Percentiles rank a stretch among this genome's conserved stretches.
Evolutionary conservation across 1,140 invertebrate genomes (phyloP).

Genomic region (Phocides pigmalion): DNA sequence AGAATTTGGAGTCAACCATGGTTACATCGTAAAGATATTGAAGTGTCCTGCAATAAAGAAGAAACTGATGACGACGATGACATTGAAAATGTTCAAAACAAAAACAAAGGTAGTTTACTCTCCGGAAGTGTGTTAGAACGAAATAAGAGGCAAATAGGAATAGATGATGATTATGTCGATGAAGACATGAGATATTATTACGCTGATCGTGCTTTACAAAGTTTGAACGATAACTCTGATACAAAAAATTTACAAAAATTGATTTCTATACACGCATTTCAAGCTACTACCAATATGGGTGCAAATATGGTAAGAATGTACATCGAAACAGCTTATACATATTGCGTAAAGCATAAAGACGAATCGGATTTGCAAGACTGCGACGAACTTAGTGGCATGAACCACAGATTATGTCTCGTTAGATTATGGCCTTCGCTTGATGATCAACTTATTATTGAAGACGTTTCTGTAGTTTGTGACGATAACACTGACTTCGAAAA

Average conservation of each 20-base stretch:
- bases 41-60: conserved; percentile 45
- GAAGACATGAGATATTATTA: conserved; percentile 64
- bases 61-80: conserved; percentile 24
- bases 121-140: conserved; percentile 8
- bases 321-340: conserved; percentile 66
- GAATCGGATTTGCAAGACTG: conserved; percentile 46
- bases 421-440: conserved; percentile 57
- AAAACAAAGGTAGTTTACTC: conserved; percentile 25
- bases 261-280: conserved; percentile 55
- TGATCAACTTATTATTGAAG: conserved; percentile 58
- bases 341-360: conserved; percentile 54
- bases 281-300: conserved; percentile 51
- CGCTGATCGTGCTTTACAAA: conserved; percentile 54
- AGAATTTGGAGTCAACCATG: conserved; percentile 55
- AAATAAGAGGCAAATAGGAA: conserved; percentile 42
- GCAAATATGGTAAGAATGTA: conserved; percentile 56
- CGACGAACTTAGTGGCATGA: conserved; percentile 60
- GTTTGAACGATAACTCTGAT: conserved; percentile 51
- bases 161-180: conserved; percentile 58
- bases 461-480: conserved; percentile 56
- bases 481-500: conserved; percentile 53
- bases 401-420: conserved; percentile 58
- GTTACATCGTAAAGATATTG: conserved; percentile 47
- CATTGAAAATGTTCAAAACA: conserved; percentile 21
- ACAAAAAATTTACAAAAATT: conserved; percentile 65